These are phyloP conservation scores for Noctua janthe DNA, from an alignment of 2,888 invertebrate species.

Conservation along the genomic window DNA sequence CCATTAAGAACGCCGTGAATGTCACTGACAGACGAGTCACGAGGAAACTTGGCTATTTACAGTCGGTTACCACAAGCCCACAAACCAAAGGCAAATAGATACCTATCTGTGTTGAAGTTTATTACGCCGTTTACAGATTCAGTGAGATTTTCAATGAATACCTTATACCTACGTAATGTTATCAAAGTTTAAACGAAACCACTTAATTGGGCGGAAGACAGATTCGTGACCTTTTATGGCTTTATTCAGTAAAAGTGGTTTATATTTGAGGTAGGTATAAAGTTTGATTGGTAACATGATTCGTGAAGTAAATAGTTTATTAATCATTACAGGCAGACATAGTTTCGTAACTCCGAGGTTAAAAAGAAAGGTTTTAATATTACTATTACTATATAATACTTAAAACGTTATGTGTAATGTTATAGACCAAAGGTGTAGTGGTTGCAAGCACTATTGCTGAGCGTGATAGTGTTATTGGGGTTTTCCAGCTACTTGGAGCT, in stretches of 20 bases:
- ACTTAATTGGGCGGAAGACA: constrained; percentile 50
- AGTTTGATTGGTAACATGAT: constrained; percentile 32
- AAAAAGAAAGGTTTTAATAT: neutral
- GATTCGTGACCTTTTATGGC: constrained; percentile 38
- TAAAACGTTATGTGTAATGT: neutral
- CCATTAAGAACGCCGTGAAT: constrained; percentile 79
- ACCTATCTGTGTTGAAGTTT: constrained; percentile 72
- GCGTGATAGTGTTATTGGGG: neutral
- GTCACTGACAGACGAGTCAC: constrained; percentile 74
- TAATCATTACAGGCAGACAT: neutral
- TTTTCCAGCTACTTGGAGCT: neutral
- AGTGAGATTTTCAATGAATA: constrained; percentile 53
- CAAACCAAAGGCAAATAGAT: constrained; percentile 64
- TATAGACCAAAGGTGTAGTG: neutral
- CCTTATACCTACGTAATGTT: constrained; percentile 24
- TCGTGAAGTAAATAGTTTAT: neutral
- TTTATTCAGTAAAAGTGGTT: constrained; percentile 34
- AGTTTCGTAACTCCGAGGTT: neutral
- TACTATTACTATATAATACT: neutral
- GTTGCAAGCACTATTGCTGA: neutral
- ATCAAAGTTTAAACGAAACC: constrained; percentile 44
- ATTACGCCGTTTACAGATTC: constrained; percentile 67
- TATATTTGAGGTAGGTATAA: constrained; percentile 1
- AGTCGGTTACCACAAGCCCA: constrained; percentile 67
- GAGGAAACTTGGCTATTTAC: constrained; percentile 76